Evolutionary conservation across 2,888 invertebrate species (phyloP).

Genomic region (Galeopsomyia nigrocyanea): DNA sequence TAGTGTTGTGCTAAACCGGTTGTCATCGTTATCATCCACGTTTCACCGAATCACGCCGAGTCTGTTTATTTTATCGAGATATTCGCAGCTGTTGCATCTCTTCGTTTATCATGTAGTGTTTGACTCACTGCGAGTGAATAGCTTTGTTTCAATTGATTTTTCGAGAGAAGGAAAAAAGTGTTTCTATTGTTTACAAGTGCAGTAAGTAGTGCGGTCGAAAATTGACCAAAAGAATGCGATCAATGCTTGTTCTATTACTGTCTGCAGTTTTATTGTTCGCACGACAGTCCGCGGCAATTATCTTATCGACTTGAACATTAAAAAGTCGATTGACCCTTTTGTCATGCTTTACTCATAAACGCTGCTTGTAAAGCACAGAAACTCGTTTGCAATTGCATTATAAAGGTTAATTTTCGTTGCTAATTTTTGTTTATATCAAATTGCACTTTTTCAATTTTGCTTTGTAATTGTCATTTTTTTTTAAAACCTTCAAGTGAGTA

Average conservation of each 20-base stretch:
- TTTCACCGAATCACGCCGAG: no score
- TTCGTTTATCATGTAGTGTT: background rate
- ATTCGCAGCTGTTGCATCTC: no score
- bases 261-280: conserved; percentile 8
- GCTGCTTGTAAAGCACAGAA: conserved; percentile 10
- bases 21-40: no score
- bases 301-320: conserved; percentile 45
- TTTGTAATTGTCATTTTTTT: background rate
- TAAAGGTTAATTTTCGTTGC: conserved; percentile 25
- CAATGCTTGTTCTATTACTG: conserved; percentile 18
- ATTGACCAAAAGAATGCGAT: conserved; percentile 14
- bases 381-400: background rate
- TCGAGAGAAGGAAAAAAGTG: background rate
- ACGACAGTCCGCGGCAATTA: conserved; percentile 26
- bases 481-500: background rate
- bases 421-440: background rate
- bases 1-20: no score
- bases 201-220: no score
- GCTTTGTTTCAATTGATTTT: background rate
- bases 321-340: conserved; percentile 46
- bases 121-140: background rate
- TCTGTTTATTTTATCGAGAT: no score
- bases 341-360: conserved; percentile 36
- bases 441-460: background rate
- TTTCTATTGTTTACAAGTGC: no score